These are phyloP conservation scores for Hydropsyche tenuis DNA, from an alignment of 1,140 invertebrate genomes.

Conservation along the genomic window DNA sequence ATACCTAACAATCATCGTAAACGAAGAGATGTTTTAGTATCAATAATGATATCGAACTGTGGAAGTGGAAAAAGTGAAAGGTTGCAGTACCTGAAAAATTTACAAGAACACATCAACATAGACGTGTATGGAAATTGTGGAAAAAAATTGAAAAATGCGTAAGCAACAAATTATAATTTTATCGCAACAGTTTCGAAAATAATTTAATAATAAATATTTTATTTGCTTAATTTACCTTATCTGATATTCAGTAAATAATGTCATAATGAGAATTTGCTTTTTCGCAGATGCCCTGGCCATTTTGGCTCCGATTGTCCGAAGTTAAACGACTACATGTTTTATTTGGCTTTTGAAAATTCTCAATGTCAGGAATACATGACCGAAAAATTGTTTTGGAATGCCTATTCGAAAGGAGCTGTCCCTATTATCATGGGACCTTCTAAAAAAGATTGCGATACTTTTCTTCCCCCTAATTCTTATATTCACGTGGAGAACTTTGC, in stretches of 20 bases:
- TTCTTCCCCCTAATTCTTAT: conserved; percentile 67
- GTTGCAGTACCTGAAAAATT: conserved; percentile 64
- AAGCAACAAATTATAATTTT: neutral
- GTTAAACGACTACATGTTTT: conserved; percentile 73
- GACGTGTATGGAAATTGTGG: conserved; percentile 68
- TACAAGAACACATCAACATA: conserved; percentile 63
- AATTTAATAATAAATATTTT: neutral
- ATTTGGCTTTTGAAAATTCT: conserved; percentile 78
- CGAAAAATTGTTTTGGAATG: conserved; percentile 74
- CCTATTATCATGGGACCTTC: conserved; percentile 73
- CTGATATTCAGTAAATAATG: neutral
- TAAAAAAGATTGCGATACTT: conserved; percentile 57
- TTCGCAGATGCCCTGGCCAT: conserved; percentile 69
- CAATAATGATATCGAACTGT: conserved; percentile 68
- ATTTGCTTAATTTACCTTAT: neutral
- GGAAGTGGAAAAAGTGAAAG: conserved; percentile 57
- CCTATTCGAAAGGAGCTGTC: conserved; percentile 67
- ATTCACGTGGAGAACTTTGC: conserved; percentile 76
- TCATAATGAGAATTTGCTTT: neutral
- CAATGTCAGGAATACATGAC: conserved; percentile 75
- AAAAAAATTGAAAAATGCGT: conserved; percentile 48
- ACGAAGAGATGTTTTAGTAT: conserved; percentile 59
- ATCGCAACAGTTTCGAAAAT: neutral
- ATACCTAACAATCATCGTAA: conserved; percentile 46
- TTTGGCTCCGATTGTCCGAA: conserved; percentile 65